phyloP scores from a whole-genome alignment of 2,113 vertebrate species.

The Hippocampus zosterae region DNA sequence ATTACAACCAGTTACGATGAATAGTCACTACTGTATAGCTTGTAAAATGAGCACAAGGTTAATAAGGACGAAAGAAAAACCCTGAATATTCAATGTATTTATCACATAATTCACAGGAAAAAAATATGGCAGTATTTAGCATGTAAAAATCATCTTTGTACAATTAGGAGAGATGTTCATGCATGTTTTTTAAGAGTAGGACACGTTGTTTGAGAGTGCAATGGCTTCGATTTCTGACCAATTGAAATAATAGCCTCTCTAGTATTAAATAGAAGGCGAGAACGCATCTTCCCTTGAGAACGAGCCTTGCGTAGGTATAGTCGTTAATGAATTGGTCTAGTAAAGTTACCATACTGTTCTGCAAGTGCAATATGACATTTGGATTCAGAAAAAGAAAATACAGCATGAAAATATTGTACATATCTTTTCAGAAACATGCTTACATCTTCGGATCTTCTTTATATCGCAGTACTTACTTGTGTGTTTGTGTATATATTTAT shows the following conservation, averaged over 20 bases:
- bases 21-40: constrained; percentile 15
- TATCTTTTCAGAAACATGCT: constrained; percentile 29
- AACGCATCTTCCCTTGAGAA: constrained; percentile 24
- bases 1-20: constrained; percentile 44
- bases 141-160: constrained; percentile 44
- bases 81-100: constrained; percentile 55
- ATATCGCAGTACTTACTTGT: constrained; percentile 70
- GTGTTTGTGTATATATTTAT: constrained; percentile 78
- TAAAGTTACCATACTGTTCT: constrained; percentile 22
- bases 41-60: constrained; percentile 24
- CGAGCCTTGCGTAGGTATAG: constrained; percentile 25
- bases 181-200: constrained; percentile 28
- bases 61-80: not conserved
- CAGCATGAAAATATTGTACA: constrained; percentile 40
- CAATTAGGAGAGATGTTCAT: constrained; percentile 30
- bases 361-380: constrained; percentile 56
- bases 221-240: constrained; percentile 29
- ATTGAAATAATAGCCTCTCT: constrained; percentile 32
- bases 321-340: constrained; percentile 25
- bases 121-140: constrained; percentile 73
- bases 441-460: constrained; percentile 44
- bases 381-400: constrained; percentile 4
- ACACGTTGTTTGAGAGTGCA: constrained; percentile 30
- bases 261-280: constrained; percentile 52
- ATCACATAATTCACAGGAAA: constrained; percentile 46